phyloP scores from a whole-genome alignment of 2,797 vertebrate genomes.

The Periophthalmus magnuspinnatus region DNA sequence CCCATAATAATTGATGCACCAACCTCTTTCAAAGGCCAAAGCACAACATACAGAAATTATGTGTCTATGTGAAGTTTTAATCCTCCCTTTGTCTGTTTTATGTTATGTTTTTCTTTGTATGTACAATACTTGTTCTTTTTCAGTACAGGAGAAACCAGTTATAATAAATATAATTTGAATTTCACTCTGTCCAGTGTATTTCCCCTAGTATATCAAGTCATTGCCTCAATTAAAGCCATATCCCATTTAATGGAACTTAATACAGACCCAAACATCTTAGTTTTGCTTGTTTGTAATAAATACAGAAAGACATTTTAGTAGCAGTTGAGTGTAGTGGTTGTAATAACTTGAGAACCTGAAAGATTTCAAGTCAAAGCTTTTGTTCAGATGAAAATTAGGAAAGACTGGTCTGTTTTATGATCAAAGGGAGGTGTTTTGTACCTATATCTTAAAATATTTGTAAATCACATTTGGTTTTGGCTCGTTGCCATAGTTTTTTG shows the following conservation, averaged over 20 bases:
- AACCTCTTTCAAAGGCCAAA: constrained; percentile 75
- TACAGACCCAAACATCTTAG: not conserved
- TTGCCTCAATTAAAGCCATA: not conserved
- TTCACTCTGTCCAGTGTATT: constrained; percentile 48
- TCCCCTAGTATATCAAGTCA: constrained; percentile 19
- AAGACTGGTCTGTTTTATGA: constrained; percentile 68
- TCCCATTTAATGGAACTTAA: not conserved
- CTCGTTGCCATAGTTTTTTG: not conserved
- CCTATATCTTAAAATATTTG: constrained; percentile 78
- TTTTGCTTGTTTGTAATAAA: constrained; percentile 39
- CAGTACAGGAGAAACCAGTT: constrained; percentile 47
- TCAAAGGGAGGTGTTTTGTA: constrained; percentile 68
- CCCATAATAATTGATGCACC: constrained; percentile 47
- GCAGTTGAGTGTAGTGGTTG: constrained; percentile 38
- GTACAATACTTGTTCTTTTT: constrained; percentile 42
- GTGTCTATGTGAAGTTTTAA: constrained; percentile 59
- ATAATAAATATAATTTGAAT: constrained; percentile 70
- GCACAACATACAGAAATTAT: constrained; percentile 73
- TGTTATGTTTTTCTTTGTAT: constrained; percentile 14
- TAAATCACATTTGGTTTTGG: constrained; percentile 29
- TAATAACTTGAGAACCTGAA: constrained; percentile 10
- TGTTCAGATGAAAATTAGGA: constrained; percentile 37
- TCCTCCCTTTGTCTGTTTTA: constrained; percentile 46
- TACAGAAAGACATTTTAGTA: constrained; percentile 30
- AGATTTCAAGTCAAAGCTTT: constrained; percentile 28